Conservation (phyloP, 2,113 vertebrate genomes). For the Lamprotornis superbus region DNA sequence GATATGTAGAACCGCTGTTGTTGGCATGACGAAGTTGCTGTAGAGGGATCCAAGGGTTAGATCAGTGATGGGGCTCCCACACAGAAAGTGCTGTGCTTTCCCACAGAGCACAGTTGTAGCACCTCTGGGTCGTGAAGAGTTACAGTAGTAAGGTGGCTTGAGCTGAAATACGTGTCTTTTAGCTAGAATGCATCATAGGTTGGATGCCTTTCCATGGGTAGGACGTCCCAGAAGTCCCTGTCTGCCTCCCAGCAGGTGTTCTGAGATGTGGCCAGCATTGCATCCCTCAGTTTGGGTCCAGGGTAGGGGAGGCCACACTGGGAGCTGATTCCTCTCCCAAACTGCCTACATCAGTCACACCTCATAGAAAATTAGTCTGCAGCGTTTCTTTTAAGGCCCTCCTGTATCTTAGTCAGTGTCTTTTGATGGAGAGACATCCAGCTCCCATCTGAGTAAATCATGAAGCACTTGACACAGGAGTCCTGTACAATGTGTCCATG, state of each 20-base stretch:
- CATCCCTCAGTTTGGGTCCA: not conserved
- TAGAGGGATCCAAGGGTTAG: fast-evolving
- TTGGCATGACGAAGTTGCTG: fast-evolving
- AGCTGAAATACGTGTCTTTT: fast-evolving
- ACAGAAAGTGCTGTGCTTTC: not conserved
- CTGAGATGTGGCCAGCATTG: fast-evolving
- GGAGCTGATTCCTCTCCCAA: no score
- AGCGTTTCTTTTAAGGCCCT: not conserved
- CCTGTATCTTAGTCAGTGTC: not conserved
- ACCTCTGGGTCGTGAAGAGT: fast-evolving
- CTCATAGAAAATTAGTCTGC: not conserved
- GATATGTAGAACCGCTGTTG: fast-evolving
- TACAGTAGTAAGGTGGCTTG: not conserved
- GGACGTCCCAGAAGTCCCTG: not conserved
- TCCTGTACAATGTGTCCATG: fast-evolving
- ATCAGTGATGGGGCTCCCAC: fast-evolving
- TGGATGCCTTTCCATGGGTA: fast-evolving
- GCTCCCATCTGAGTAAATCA: not conserved
- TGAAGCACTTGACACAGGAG: not conserved
- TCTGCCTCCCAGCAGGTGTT: not conserved
- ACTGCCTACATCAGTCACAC: fast-evolving
- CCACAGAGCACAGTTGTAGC: fast-evolving
- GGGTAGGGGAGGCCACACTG: fast-evolving
- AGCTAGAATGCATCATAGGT: fast-evolving
- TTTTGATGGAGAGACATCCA: not conserved